Base-by-base conservation (phyloP, 2,888 invertebrate genomes). In the Charanyca ferruginea region DNA sequence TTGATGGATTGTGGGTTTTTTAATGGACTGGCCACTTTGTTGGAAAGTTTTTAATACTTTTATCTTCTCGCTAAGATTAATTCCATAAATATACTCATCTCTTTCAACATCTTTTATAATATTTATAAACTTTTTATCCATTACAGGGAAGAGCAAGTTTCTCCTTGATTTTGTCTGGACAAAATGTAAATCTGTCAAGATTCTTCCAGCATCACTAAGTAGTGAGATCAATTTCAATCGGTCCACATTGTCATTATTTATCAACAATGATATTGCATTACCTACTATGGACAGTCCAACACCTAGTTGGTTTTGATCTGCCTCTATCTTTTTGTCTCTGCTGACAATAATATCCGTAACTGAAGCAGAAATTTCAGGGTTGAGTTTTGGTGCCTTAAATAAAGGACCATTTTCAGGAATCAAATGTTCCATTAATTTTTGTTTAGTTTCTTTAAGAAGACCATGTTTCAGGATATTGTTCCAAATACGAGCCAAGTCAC, bases 341-440 rank as follows among this genome's bases (percentile, higher is more conserved):
- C 41, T 7, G 41, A 41, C 11, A 41, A 41, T 41, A 41, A 16
- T 41, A 7, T 41, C 41, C 3, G 7, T 41, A 7, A 41, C 41
- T 3, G 41, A 41, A 41, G 41, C 41, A 16, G 41, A 41, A 41
- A 4, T 41, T 9, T 41, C 41, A 7, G 41, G 41, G 16, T 41
- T 41, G 11, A 41, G 41, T 9, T 41, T 41, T 41, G 41, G 45
- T 45, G 22, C 22, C 45, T 6, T 45, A 13, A 45, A 22, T 18
- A 22, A 45, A 3, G 22, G 45, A 3, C 18, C 45, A 45, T 22
- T 45, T 22, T 45, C 41, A 13, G 45, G 45, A 22, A 45, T 45
- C 45, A 45, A 45, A 13, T 45, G 45, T 45, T 45, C 45, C 18
- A 52, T 53, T 18, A 3, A 18, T 35, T 52, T 52, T 41, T 52